These are phyloP conservation scores for Coelopa pilipes DNA, from an alignment of 2,888 invertebrate genomes.

Conservation along the genomic window DNA sequence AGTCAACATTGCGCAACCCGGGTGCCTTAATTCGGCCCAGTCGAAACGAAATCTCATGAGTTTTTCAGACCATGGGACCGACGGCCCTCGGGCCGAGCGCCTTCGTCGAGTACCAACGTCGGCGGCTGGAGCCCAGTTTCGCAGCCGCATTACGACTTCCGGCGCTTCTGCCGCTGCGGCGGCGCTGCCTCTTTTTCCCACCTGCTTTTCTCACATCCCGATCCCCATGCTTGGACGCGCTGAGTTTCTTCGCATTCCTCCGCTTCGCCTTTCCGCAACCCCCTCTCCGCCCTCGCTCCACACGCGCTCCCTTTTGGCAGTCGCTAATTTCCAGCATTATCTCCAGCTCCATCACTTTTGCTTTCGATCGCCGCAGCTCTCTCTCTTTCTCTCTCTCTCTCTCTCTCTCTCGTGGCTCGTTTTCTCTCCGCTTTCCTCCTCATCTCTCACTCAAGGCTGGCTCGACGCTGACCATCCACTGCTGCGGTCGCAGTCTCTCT, in stretches of 20 bases:
- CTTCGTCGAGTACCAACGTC: too few species aligned
- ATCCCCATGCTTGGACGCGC: too few species aligned
- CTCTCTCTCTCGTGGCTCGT: neutral
- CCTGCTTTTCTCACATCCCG: too few species aligned
- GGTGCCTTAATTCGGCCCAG: neutral
- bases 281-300: neutral
- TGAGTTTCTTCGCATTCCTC: slow-evolving; percentile 21
- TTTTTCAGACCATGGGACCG: too few species aligned
- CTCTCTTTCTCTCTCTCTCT: neutral
- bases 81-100: too few species aligned
- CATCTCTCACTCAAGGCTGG: too few species aligned
- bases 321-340: neutral
- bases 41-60: too few species aligned
- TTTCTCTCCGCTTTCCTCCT: neutral
- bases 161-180: neutral
- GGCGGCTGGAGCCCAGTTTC: neutral
- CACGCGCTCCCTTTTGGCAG: neutral
- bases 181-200: neutral
- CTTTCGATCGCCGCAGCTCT: slow-evolving; percentile 18
- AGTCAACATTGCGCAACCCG: neutral
- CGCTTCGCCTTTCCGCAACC: slow-evolving; percentile 33
- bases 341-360: slow-evolving; percentile 25
- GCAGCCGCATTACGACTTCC: slow-evolving; percentile 5
- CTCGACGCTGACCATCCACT: too few species aligned
- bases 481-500: too few species aligned